Evolutionary conservation across 2,113 vertebrate genomes (phyloP).

Genomic region (Scomber scombrus): DNA sequence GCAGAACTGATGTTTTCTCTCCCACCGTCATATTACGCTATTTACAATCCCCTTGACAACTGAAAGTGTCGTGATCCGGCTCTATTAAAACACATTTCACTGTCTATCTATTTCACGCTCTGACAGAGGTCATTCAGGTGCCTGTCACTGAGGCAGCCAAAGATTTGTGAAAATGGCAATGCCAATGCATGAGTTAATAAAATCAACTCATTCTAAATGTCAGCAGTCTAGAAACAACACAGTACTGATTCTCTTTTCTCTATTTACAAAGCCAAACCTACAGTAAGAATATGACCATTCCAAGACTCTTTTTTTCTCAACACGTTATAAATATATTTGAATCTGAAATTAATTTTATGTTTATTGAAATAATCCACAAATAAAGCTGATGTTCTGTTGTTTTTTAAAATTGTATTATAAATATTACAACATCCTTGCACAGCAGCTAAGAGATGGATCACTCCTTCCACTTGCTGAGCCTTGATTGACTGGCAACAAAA

Average conservation of each 20-base stretch:
- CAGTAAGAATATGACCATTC: neutral
- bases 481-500: neutral
- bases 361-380: conserved; percentile 5
- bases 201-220: conserved; percentile 48
- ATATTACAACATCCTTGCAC: neutral
- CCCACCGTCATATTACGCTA: conserved; percentile 9
- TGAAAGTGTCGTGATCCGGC: conserved; percentile 33
- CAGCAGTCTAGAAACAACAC: conserved; percentile 15
- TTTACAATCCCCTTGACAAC: conserved; percentile 52
- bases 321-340: neutral
- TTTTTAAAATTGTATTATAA: conserved; percentile 13
- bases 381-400: neutral
- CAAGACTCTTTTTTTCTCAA: conserved; percentile 5
- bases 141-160: neutral
- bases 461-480: neutral
- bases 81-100: conserved; percentile 40
- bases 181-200: conserved; percentile 18
- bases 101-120: conserved; percentile 5
- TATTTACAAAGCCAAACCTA: neutral
- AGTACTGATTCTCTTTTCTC: conserved; percentile 22
- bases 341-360: neutral
- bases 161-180: conserved; percentile 10
- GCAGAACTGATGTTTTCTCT: conserved; percentile 38
- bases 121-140: conserved; percentile 22
- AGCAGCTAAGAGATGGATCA: conserved; percentile 20